Base-by-base conservation (phyloP, 2,797 vertebrate genomes). In the Pseudochirops cupreus region DNA sequence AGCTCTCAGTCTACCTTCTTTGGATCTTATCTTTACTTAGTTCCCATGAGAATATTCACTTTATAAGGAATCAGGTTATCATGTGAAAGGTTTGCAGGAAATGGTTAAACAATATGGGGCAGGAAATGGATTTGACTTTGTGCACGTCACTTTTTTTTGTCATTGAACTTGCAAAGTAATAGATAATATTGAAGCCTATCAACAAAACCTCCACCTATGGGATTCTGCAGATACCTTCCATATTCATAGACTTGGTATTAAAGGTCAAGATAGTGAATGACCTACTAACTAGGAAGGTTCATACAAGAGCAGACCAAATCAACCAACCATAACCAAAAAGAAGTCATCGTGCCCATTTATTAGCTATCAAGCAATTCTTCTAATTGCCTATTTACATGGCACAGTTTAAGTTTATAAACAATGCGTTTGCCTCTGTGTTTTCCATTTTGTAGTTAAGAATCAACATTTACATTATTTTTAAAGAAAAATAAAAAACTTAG, bases 141-240 rank as follows among this genome's bases (percentile, higher is more conserved):
- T 0, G 4, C 62, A 33, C 0, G 5, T 11, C 14, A 16, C 87
- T 91, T 89, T 74, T 94, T 94, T 91, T 95, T 67, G 93, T 92
- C 91, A 94, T 97, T 89, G 96, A 94, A 90, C 95, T 14, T 6
- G 24, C 93, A 94, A 95, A 1, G n/a, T 87, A 96, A 96, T 57
- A 96, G 91, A 94, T 91, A 82, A 92, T 39, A 13, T 26, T 1
- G 2, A 97, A 96, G 92, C 39, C 96, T 97, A 95, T 95, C 97
- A 95, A 92, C 97, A 97, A 96, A 95, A 97, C 95, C 96, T 95
- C 92, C 93, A 94, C 93, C 94, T 94, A 96, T 16, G 95, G 89
- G 33, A 46, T 96, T 97, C 95, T 62, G 96, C 96, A 96, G 94
- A 95, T 91, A 94, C 21, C 26, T 91, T 74, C 96, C 92, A 1